Base-by-base conservation (phyloP, 1,140 invertebrate species). In the Hypothenemus hampei region DNA sequence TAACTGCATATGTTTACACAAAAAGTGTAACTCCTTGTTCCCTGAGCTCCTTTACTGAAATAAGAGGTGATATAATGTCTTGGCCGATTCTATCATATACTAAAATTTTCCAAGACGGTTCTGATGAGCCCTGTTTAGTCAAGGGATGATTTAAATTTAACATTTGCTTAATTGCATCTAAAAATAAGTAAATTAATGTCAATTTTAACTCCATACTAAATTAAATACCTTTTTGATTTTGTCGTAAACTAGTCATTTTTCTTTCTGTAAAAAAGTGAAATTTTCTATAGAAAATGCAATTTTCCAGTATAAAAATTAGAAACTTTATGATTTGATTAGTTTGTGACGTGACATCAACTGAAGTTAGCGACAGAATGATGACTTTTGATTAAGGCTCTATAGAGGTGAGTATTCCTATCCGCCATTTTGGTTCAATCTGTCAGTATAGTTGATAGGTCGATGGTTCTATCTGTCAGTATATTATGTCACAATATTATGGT, bases 1-100 rank as follows among this genome's bases (percentile, higher is more conserved):
- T 23, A 45, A 55, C 77, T 44, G 8, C 4, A 11, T 11, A 16
- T 18, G 7, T 83, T 83, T 81, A 96, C 89, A 99, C 83, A 80
- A 98, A 94, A 47, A 99, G 78, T 37, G 97, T 99, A 11, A 99
- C 91, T 55, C 97, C 97, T 62, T 96, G 74, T 73, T 98, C 94
- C 67, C 96, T 72, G 2, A 99, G 76, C 71, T 99, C 95, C 75
- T 97, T 97, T 0, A 99, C 86, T 31, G 92, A 92, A 66, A 99
- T 81, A 39, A 99, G 73, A 3, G 97, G 95, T 13, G 96, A 97
- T 64, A 99, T 97, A 37, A 99, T 98, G 71, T 99, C 96, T 75
- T 98, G 96, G 4, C 95, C 95, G 63, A 86, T 83, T 64, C 89
- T 81, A 73, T 99, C 97, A 69, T 98, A 98, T 49, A 99, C 85